Evolutionary conservation across 2,113 vertebrate species (phyloP).

Genomic region (Lampris incognitus): DNA sequence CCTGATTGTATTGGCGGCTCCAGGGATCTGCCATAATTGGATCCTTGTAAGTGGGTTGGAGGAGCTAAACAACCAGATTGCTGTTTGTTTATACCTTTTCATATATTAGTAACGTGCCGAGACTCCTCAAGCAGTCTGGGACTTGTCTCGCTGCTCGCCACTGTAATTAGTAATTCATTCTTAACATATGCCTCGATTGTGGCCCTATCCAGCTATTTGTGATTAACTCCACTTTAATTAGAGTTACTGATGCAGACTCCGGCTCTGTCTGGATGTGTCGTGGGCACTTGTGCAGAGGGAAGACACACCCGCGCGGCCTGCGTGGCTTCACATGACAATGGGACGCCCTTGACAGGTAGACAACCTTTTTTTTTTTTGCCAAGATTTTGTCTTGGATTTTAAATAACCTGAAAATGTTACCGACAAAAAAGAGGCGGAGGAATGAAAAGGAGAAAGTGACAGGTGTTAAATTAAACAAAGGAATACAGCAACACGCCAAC

Average conservation of each 20-base stretch:
- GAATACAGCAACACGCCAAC: constrained; percentile 21
- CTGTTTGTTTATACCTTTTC: constrained; percentile 89
- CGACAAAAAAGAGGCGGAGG: not conserved
- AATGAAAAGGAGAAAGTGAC: constrained; percentile 6
- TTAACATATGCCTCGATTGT: constrained; percentile 87
- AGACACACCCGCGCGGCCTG: constrained; percentile 53
- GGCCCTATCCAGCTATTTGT: constrained; percentile 84
- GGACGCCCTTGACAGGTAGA: constrained; percentile 56
- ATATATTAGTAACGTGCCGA: constrained; percentile 86
- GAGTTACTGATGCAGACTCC: constrained; percentile 78
- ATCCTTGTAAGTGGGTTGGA: constrained; percentile 88
- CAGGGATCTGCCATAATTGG: constrained; percentile 88
- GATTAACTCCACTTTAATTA: constrained; percentile 87
- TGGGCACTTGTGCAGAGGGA: constrained; percentile 54
- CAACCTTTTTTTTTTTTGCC: constrained; percentile 32
- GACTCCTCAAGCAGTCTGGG: constrained; percentile 85
- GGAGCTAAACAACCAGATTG: constrained; percentile 88
- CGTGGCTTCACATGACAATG: constrained; percentile 57
- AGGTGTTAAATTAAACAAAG: constrained; percentile 39
- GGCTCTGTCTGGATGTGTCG: constrained; percentile 66
- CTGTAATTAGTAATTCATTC: constrained; percentile 87
- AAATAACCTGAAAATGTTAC: constrained; percentile 3
- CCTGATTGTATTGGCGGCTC: constrained; percentile 86
- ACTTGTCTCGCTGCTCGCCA: constrained; percentile 80
- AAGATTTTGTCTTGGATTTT: constrained; percentile 33